Conservation (phyloP, 2,888 invertebrate genomes). For the Ditylenchus weischeri region DNA sequence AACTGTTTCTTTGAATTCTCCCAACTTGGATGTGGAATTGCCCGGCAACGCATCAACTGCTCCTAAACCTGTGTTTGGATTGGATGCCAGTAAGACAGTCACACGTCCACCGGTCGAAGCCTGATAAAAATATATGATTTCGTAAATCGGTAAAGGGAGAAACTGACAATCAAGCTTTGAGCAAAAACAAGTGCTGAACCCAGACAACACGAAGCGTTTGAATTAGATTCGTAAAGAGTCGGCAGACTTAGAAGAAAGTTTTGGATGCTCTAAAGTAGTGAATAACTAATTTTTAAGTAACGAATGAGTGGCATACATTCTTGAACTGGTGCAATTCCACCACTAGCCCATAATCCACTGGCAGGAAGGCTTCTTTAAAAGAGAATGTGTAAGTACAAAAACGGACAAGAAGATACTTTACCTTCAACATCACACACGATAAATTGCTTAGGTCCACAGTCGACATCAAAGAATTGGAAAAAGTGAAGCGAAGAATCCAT, state of each 20-base stretch:
- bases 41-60: constrained; percentile 66
- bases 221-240: constrained; percentile 67
- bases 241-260: constrained; percentile 64
- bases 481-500: constrained; percentile 88
- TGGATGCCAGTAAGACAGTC: constrained; percentile 85
- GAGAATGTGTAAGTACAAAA: background rate
- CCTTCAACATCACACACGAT: constrained; percentile 86
- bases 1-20: background rate
- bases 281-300: constrained; percentile 61
- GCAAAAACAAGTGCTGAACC: constrained; percentile 90
- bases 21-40: background rate
- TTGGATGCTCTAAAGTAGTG: constrained; percentile 46
- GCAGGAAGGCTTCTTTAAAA: constrained; percentile 80
- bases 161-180: constrained; percentile 60
- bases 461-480: constrained; percentile 66
- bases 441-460: constrained; percentile 61
- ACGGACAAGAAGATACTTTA: constrained; percentile 55
- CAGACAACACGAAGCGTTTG: constrained; percentile 75
- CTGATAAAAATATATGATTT: constrained; percentile 65
- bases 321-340: constrained; percentile 85
- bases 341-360: constrained; percentile 84
- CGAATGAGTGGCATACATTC: constrained; percentile 38
- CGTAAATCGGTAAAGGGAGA: too few relatives aligned
- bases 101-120: constrained; percentile 87
- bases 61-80: constrained; percentile 76